These are phyloP conservation scores for Philaenus spumarius DNA, from an alignment of 1,140 invertebrate species.

Conservation along the genomic window DNA sequence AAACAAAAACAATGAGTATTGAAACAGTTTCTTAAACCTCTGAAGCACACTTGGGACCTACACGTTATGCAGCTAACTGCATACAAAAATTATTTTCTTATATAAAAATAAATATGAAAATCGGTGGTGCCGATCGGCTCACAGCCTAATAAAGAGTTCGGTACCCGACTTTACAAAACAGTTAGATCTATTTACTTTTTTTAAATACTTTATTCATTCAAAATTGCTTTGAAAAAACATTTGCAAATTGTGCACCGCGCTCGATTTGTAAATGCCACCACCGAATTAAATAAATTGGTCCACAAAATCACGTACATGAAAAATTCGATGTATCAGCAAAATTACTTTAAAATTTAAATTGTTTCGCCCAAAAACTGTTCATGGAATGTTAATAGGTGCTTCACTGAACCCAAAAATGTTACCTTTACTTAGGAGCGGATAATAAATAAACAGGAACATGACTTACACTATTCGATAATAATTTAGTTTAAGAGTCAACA, in stretches of 20 bases:
- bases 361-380: constrained; percentile 10
- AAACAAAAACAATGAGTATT: constrained; percentile 11
- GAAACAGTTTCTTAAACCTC: constrained; percentile 2
- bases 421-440: neutral
- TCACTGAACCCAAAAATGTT: constrained; percentile 1
- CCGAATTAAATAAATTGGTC: constrained; percentile 25
- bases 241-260: too few relatives aligned
- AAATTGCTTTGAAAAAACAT: too few relatives aligned
- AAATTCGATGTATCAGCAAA: constrained; percentile 25
- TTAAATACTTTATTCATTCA: too few relatives aligned
- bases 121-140: neutral
- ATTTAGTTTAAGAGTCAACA: constrained; percentile 17
- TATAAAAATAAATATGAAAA: constrained; percentile 9
- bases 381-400: constrained; percentile 23
- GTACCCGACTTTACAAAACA: neutral
- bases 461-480: constrained; percentile 13
- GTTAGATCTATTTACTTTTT: neutral
- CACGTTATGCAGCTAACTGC: neutral
- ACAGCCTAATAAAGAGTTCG: neutral
- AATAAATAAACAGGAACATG: constrained; percentile 20
- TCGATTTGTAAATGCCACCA: neutral
- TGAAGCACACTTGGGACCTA: constrained; percentile 14
- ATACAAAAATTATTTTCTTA: neutral
- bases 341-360: constrained; percentile 7
- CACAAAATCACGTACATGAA: constrained; percentile 27